phyloP scores from a whole-genome alignment of 2,113 vertebrate genomes.

The Pristiophorus japonicus region DNA sequence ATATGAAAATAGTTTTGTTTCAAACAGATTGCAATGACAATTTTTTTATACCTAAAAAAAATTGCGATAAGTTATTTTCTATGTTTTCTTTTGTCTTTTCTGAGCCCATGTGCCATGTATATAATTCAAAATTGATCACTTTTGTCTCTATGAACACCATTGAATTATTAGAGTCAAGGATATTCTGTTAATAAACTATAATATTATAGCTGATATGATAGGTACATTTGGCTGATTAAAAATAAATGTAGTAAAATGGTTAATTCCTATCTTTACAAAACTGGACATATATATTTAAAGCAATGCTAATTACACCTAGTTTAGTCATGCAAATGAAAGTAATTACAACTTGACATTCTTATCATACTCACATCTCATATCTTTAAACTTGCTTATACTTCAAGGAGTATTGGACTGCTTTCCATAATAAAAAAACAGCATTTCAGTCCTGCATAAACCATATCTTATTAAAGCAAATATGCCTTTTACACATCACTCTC shows the following conservation, averaged over 20 bases:
- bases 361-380: background rate
- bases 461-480: constrained; percentile 29
- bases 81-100: background rate
- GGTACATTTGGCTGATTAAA: background rate
- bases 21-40: background rate
- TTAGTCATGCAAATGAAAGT: background rate
- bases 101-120: background rate
- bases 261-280: background rate
- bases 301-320: background rate
- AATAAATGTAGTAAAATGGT: background rate
- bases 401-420: background rate
- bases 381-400: constrained; percentile 16
- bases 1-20: constrained; percentile 13
- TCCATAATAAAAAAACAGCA: background rate
- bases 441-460: background rate
- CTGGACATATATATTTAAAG: background rate
- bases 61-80: background rate
- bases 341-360: background rate
- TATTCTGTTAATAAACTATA: constrained; percentile 1
- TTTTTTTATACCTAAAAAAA: background rate
- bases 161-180: background rate
- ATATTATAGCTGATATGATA: background rate
- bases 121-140: background rate
- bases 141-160: background rate
- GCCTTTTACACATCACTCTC: constrained; percentile 26